Conservation (phyloP, 1,140 invertebrate genomes). For the Drosophila bipectinata region DNA sequence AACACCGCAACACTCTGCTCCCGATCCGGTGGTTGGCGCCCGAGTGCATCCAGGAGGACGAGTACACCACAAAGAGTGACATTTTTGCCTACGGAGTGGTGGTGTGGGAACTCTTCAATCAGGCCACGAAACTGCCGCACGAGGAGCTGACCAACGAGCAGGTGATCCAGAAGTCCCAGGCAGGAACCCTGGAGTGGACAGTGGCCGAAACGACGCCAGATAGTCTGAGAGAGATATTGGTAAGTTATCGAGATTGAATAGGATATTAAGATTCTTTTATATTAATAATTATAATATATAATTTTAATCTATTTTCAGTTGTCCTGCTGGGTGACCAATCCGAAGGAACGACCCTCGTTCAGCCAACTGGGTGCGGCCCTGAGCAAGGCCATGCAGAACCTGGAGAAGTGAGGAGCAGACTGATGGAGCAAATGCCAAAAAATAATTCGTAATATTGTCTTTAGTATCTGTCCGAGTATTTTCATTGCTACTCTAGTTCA, state of each 20-base stretch:
- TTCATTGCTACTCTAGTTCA: constrained; percentile 26
- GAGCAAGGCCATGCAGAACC: constrained; percentile 80
- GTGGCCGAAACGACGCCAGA: constrained; percentile 87
- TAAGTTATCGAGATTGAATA: constrained; percentile 71
- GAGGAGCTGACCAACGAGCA: constrained; percentile 91
- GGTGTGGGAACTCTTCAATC: constrained; percentile 91
- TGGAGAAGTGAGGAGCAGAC: constrained; percentile 60
- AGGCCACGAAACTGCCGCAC: constrained; percentile 94
- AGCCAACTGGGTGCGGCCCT: constrained; percentile 78
- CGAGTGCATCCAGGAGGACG: constrained; percentile 95
- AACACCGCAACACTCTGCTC: constrained; percentile 90
- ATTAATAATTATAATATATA: too few species aligned
- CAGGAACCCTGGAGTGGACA: constrained; percentile 88
- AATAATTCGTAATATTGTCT: constrained; percentile 43
- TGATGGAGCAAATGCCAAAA: constrained; percentile 47
- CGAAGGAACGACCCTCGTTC: constrained; percentile 87
- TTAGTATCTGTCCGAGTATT: constrained; percentile 21
- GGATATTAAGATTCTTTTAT: background rate
- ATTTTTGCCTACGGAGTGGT: constrained; percentile 96
- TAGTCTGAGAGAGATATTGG: constrained; percentile 87
- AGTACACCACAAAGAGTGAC: constrained; percentile 97
- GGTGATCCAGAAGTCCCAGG: constrained; percentile 89
- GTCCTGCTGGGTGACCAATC: constrained; percentile 86
- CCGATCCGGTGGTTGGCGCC: constrained; percentile 94
- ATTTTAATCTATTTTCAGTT: constrained; percentile 28